phyloP scores from a whole-genome alignment of 1,140 invertebrate genomes.

The Caenorhabditis remanei region DNA sequence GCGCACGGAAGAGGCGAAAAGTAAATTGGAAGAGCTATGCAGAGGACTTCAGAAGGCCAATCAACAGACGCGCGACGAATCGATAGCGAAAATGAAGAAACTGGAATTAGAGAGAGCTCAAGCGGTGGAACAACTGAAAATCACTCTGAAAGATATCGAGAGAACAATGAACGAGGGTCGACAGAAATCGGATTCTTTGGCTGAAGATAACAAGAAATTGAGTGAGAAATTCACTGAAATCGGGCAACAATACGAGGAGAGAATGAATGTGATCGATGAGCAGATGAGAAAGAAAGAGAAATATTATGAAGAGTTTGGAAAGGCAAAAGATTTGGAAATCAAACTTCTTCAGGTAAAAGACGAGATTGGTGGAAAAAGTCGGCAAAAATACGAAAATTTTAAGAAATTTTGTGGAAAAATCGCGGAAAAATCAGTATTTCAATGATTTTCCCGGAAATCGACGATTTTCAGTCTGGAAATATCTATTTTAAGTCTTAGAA shows the following conservation, averaged over 20 bases:
- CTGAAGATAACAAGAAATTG: constrained; percentile 56
- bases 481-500: too few species aligned
- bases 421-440: too few species aligned
- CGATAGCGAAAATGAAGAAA: constrained; percentile 22
- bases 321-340: constrained; percentile 52
- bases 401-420: too few species aligned
- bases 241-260: constrained; percentile 51
- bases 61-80: constrained; percentile 56
- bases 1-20: constrained; percentile 58
- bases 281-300: constrained; percentile 55
- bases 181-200: constrained; percentile 45
- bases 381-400: too few species aligned
- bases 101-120: constrained; percentile 42
- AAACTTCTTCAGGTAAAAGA: constrained; percentile 53
- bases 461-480: too few species aligned
- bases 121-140: constrained; percentile 57
- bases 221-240: constrained; percentile 55
- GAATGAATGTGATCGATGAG: constrained; percentile 47
- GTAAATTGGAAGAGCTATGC: constrained; percentile 60
- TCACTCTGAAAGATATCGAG: constrained; percentile 59
- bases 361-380: too few species aligned
- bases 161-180: constrained; percentile 50
- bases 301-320: constrained; percentile 53
- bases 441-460: too few species aligned
- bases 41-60: constrained; percentile 58